A percentile compares a stretch with the other conserved stretches of the same genome.
These are phyloP conservation scores for Nerophis lumbriciformis DNA, from an alignment of 2,113 vertebrate genomes.

Conservation along the genomic window DNA sequence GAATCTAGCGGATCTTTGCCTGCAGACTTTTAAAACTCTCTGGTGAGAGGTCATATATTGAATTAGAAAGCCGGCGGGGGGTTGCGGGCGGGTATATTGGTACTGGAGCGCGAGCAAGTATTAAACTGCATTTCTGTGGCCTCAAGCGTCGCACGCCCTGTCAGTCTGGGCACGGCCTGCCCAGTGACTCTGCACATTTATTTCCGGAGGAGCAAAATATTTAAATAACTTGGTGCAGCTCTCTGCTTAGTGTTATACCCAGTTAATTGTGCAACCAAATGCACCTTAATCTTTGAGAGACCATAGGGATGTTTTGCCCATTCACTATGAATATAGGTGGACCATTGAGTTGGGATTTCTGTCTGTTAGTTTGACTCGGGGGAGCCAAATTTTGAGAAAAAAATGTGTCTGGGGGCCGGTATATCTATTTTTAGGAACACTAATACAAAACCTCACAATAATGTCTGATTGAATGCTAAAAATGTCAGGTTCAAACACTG, in stretches of 20 bases:
- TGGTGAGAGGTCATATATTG: constrained; percentile 69
- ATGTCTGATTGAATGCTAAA: too few species aligned
- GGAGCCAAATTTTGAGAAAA: too few species aligned
- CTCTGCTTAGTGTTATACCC: constrained; percentile 14
- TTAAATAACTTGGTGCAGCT: constrained; percentile 33
- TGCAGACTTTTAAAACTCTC: constrained; percentile 72
- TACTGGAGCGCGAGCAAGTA: constrained; percentile 54
- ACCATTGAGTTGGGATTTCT: too few species aligned
- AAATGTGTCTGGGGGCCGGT: too few species aligned
- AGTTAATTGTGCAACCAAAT: neutral
- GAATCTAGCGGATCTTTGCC: constrained; percentile 66
- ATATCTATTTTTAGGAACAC: too few species aligned
- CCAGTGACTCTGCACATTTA: constrained; percentile 30
- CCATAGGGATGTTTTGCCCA: too few species aligned
- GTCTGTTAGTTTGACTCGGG: too few species aligned
- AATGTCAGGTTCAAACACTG: too few species aligned
- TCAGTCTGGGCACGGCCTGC: constrained; percentile 32
- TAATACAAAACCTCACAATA: too few species aligned
- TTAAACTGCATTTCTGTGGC: constrained; percentile 65
- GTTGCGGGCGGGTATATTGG: constrained; percentile 41
- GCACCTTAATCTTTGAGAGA: too few species aligned
- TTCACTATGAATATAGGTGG: too few species aligned
- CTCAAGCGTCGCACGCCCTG: constrained; percentile 40
- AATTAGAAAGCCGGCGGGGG: constrained; percentile 67
- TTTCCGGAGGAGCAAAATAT: constrained; percentile 29